Base-by-base conservation (phyloP, 2,888 invertebrate genomes). In the Drosophila differens region DNA sequence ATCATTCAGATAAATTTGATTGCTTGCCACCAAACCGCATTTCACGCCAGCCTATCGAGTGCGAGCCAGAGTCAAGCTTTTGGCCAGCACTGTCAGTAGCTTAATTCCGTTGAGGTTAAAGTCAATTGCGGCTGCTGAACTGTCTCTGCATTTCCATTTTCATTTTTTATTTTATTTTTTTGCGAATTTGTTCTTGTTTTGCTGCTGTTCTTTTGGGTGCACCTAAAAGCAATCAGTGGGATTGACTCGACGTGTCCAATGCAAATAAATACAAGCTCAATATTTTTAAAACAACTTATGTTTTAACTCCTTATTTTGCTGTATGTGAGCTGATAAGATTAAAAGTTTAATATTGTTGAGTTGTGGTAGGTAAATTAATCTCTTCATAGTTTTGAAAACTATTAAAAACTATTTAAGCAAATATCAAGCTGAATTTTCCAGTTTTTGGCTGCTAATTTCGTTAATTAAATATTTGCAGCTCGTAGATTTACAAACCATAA, bases 31-130 rank as follows among this genome's bases (percentile, higher is more conserved):
- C 37, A 39, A 74, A 14, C 39, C 65, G 58, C 53, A 44, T 54
- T 37, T 47, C 47, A 49, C 35, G 28, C 19, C 53, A 22, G 52
- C 70, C 79, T 33, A 39, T 61, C 57, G 28, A 61, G 52, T 62
- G 70, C 58, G 67, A 65, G 74, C 62, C 66, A 64, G 74, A 65
- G 79, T 65, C 66, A 70, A 78, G 67, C 74, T 78, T 78, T 66
- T 67, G 60, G 66, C 60, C 49, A 44, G 30, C 70, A 37, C 74
- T 74, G 77, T 78, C 78, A 78, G 61, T 70, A 68, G 47, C 41
- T 62, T 59, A 65, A 71, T 64, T 68, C 78, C 79, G 39, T 10
- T 19, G 79, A 67, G 78, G 52, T 63, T 60, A 53, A 54, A 25
- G 25, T 44, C 62, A 25, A 60, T 62, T 78, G 64, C 65, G 66